Evolutionary conservation across 2,888 invertebrate species (phyloP).

Genomic region (Biston stratarius): DNA sequence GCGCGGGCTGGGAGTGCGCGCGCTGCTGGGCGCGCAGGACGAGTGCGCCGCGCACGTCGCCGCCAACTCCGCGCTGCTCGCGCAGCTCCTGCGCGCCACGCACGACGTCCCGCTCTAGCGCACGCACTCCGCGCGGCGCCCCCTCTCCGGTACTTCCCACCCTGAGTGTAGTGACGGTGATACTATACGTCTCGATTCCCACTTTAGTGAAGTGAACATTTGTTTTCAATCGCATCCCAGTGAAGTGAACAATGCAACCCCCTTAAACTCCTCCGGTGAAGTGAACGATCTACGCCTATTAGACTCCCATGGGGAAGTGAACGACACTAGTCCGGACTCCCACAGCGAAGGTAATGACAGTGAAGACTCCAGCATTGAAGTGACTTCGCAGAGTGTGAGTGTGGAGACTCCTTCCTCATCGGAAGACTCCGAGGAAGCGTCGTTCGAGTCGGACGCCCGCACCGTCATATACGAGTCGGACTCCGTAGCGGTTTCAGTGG

Average conservation of each 20-base stretch:
- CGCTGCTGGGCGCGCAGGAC: conserved; percentile 67
- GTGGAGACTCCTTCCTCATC: conserved; percentile 3
- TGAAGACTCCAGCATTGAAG: not conserved
- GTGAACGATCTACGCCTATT: not conserved
- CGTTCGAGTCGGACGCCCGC: conserved; percentile 19
- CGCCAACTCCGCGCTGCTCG: conserved; percentile 60
- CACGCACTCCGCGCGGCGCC: not conserved
- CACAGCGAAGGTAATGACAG: not conserved
- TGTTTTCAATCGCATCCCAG: not conserved
- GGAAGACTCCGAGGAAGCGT: not conserved
- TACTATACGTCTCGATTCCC: not conserved
- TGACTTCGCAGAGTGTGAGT: not conserved
- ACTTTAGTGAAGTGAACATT: not conserved
- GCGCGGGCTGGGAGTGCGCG: conserved; percentile 63
- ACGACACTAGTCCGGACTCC: too few relatives aligned
- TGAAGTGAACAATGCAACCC: not conserved
- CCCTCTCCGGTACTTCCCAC: not conserved
- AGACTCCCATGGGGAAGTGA: too few relatives aligned
- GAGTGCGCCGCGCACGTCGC: conserved; percentile 58
- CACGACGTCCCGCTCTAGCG: conserved; percentile 49
- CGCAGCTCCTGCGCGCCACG: conserved; percentile 44
- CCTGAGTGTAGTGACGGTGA: not conserved
- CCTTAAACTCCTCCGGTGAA: not conserved
- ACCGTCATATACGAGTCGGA: conserved; percentile 54
- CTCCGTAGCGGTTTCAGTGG: conserved; percentile 21